A percentile compares a stretch with the other conserved stretches of the same genome.
Evolutionary conservation across 1,140 invertebrate genomes (phyloP).

Genomic region (Drosophila orena): DNA sequence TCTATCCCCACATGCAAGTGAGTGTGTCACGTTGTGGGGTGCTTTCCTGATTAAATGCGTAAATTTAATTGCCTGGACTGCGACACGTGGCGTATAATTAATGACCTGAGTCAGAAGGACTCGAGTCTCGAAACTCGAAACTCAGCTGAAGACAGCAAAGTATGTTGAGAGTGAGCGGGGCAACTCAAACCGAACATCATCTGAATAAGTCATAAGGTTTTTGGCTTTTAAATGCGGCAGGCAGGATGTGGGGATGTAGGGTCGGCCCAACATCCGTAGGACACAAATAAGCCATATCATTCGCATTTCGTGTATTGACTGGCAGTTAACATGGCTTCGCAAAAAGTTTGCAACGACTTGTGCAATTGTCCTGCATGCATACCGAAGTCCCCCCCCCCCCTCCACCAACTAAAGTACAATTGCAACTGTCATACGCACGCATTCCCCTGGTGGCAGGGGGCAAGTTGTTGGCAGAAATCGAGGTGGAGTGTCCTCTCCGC

Average conservation of each 20-base stretch:
- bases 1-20: slow-evolving; percentile 21
- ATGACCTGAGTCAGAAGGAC: slow-evolving; percentile 58
- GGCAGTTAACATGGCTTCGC: slow-evolving; percentile 74
- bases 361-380: slow-evolving; percentile 72
- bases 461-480: slow-evolving; percentile 18
- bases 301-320: slow-evolving; percentile 78
- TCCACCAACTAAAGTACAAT: slow-evolving; percentile 41
- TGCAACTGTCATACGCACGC: slow-evolving; percentile 72
- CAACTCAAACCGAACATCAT: slow-evolving; percentile 52
- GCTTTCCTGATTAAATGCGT: slow-evolving; percentile 78
- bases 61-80: slow-evolving; percentile 75
- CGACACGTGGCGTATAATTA: slow-evolving; percentile 77
- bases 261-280: slow-evolving; percentile 43
- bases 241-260: slow-evolving; percentile 4
- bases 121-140: slow-evolving; percentile 1
- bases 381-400: slow-evolving; percentile 53
- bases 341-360: slow-evolving; percentile 74
- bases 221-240: slow-evolving; percentile 44
- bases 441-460: neutral
- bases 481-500: slow-evolving; percentile 32
- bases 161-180: neutral
- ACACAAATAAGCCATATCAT: slow-evolving; percentile 77
- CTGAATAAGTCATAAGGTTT: slow-evolving; percentile 79
- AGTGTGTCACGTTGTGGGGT: slow-evolving; percentile 44
- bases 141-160: neutral